Percentiles rank a stretch among this genome's conserved stretches.
Evolutionary conservation across 1,140 invertebrate genomes (phyloP).

Genomic region (Pectinophora gossypiella): DNA sequence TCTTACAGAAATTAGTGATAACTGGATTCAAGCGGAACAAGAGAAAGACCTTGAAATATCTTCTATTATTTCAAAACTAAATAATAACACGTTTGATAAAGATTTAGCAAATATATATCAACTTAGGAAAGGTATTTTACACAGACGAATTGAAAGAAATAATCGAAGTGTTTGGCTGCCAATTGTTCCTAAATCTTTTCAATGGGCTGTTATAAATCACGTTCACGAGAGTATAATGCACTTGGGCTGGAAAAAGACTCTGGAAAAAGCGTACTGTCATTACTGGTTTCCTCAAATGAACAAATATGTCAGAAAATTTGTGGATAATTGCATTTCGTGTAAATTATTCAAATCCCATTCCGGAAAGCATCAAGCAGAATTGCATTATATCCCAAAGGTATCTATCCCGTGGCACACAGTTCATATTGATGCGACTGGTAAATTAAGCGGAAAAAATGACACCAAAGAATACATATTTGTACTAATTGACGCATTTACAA

Average conservation of each 20-base stretch:
- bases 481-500: conserved; percentile 24
- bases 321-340: conserved; percentile 23
- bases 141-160: background rate
- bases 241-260: conserved; percentile 6
- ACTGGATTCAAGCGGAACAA: conserved; percentile 4
- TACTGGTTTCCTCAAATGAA: conserved; percentile 1
- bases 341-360: conserved; percentile 21
- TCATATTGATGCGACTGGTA: conserved; percentile 11
- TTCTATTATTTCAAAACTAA: background rate
- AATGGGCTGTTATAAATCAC: conserved; percentile 28
- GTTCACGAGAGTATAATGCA: background rate
- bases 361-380: conserved; percentile 12
- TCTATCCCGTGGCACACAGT: background rate
- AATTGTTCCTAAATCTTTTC: conserved; percentile 27
- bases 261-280: background rate
- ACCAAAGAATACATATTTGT: conserved; percentile 19
- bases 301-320: conserved; percentile 1
- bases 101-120: background rate
- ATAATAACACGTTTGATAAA: background rate
- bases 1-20: conserved; percentile 6
- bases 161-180: conserved; percentile 18
- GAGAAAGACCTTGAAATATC: conserved; percentile 1
- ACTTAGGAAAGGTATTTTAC: background rate
- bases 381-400: no score
- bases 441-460: conserved; percentile 16